Percentiles rank a stretch among this genome's conserved stretches.
phyloP scores from a whole-genome alignment of 2,888 invertebrate species.

The Oscheius sp. region DNA sequence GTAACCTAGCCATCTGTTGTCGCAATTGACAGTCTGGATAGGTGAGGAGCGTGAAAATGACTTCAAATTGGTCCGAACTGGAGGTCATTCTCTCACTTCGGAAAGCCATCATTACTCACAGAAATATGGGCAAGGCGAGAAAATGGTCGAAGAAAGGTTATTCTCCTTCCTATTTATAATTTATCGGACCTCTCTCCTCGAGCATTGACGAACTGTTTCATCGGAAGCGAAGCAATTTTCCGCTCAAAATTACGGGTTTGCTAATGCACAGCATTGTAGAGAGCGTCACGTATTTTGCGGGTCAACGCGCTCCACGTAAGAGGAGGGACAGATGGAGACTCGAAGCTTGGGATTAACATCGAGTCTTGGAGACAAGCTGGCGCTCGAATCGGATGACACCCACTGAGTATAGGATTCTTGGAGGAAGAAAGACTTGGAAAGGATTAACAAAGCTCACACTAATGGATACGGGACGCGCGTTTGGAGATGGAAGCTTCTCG shows the following conservation, averaged over 20 bases:
- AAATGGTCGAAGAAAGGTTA: background rate
- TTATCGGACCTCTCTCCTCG: too few species aligned
- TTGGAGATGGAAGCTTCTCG: background rate
- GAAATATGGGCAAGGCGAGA: background rate
- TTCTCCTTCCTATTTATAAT: background rate
- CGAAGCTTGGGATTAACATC: constrained; percentile 26
- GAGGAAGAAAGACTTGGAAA: constrained; percentile 4
- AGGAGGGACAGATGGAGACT: constrained; percentile 28
- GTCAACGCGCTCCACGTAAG: constrained; percentile 29
- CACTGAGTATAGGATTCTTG: constrained; percentile 20
- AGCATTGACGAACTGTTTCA: background rate
- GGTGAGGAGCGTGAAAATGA: background rate
- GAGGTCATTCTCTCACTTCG: background rate
- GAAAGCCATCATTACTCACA: constrained; percentile 2
- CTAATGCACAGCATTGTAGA: constrained; percentile 30
- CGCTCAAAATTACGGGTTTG: constrained; percentile 25
- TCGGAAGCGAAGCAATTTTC: constrained; percentile 20
- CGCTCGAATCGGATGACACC: constrained; percentile 21
- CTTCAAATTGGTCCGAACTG: constrained; percentile 11
- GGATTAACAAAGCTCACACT: constrained; percentile 15
- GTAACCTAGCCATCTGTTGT: background rate
- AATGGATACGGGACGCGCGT: constrained; percentile 6
- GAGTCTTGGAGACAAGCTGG: constrained; percentile 24
- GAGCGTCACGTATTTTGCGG: constrained; percentile 27
- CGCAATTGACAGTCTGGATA: background rate